phyloP scores from a whole-genome alignment of 2,888 invertebrate species.

The Hartigia nigra region DNA sequence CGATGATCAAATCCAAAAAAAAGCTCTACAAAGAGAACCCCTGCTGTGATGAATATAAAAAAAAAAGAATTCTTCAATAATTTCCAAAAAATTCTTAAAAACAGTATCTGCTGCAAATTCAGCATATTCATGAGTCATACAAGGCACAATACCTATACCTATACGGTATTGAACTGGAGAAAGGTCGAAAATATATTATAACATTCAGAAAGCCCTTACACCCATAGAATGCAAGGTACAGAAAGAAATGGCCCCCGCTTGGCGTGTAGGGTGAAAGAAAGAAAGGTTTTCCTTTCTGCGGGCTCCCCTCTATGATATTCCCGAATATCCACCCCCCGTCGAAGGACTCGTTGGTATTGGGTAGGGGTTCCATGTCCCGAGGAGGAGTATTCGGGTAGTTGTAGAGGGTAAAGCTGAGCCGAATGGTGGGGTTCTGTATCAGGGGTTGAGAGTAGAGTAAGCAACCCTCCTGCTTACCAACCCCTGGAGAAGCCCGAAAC shows the following conservation, averaged over 20 bases:
- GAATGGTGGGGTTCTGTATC: background rate
- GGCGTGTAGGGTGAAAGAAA: slow-evolving; percentile 25
- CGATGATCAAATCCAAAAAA: background rate
- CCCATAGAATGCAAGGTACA: slow-evolving; percentile 22
- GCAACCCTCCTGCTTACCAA: slow-evolving; percentile 24
- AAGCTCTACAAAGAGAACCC: background rate
- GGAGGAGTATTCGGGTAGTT: slow-evolving; percentile 8
- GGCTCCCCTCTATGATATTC: slow-evolving; percentile 38
- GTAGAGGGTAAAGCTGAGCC: background rate
- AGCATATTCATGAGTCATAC: background rate
- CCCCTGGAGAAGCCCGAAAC: slow-evolving; percentile 17
- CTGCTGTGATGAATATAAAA: background rate
- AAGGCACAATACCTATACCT: background rate
- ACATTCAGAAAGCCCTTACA: slow-evolving; percentile 21
- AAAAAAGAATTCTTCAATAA: background rate
- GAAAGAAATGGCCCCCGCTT: slow-evolving; percentile 29
- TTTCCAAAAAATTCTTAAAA: background rate
- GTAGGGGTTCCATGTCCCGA: slow-evolving; percentile 1
- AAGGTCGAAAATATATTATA: slow-evolving; percentile 35
- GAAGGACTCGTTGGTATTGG: slow-evolving; percentile 33
- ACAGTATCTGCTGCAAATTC: background rate
- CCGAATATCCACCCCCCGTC: slow-evolving; percentile 40
- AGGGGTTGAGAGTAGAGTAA: slow-evolving; percentile 31
- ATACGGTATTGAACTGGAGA: slow-evolving; percentile 3
- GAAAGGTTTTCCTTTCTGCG: slow-evolving; percentile 42